phyloP scores from a whole-genome alignment of 2,113 vertebrate species.

The Anolis carolinensis region DNA sequence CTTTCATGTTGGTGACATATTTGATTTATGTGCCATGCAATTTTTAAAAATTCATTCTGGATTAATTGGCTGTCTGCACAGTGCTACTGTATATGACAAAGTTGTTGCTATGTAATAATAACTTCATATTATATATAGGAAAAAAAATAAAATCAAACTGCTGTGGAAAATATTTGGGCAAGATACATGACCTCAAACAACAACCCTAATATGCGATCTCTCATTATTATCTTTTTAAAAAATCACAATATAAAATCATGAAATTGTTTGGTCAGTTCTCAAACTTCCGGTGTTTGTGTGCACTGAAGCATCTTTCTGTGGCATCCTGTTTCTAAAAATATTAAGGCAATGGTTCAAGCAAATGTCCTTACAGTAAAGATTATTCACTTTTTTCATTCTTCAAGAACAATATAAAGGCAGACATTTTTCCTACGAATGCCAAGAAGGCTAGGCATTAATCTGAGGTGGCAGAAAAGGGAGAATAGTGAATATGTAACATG shows the following conservation, averaged over 20 bases:
- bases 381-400: slow-evolving; percentile 18
- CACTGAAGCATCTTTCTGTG: slow-evolving; percentile 17
- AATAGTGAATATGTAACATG: neutral
- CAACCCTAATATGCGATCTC: neutral
- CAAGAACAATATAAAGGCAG: slow-evolving; percentile 32
- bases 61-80: too few species aligned
- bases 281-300: neutral
- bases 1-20: too few species aligned
- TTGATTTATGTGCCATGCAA: too few species aligned
- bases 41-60: too few species aligned
- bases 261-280: neutral
- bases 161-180: neutral
- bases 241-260: neutral
- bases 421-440: neutral
- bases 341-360: slow-evolving; percentile 12
- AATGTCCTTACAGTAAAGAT: slow-evolving; percentile 6
- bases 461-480: neutral
- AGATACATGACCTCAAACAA: too few species aligned
- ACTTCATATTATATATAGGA: neutral
- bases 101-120: too few species aligned
- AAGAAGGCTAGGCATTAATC: neutral
- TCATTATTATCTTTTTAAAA: neutral
- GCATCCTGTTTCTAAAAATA: slow-evolving; percentile 55
- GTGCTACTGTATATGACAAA: too few species aligned
- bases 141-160: neutral